Evolutionary conservation across 2,113 vertebrate genomes (phyloP), one percentile per base, ranked within the genome.

Genomic region (Alexandromys fortis): DNA sequence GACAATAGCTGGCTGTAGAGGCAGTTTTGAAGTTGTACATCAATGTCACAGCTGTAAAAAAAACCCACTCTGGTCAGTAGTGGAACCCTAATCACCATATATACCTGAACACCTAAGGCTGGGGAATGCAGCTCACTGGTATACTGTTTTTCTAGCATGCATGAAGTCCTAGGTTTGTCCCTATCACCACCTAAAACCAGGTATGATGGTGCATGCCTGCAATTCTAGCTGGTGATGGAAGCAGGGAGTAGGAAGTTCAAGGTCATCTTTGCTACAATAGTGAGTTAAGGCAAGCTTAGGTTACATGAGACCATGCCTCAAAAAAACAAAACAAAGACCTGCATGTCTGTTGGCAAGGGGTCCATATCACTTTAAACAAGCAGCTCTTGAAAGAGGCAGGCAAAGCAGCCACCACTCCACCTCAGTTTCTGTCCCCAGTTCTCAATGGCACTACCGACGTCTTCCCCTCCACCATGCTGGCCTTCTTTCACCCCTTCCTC

Each of bases 21-120:
- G 33, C 7, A 3, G 49, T 28, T 38, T 4, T 19, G n/a, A 19
- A 9, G 16, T 1, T 17, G 7, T 0, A 10, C 6, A 3, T 2
- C 14, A 22, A 68, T 26, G 33, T 7, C 28, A 38, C 5, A 63
- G 28, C 0, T 19, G 42, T 13, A 0, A 35, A 33, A 67, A 58
- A 67, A 58, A n/a, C 26, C 11, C 9, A 38, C 13, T 49, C 16
- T 2, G n/a, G 26, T 33, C 1, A 16, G 19, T 1, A 5, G 47
- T 1, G 2, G 0, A 16, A 67, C 47, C 35, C 85, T 87, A 22
- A n/a, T 33, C 38, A 35, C 33, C 17, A 81, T 22, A 47, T 22
- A 86, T 3, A 67, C 17, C n/a, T 65, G 22, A 83, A 83, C 22
- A 30, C 22, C 12, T 28, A 38, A 61, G n/a, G n/a, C 24, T 45